Evolutionary conservation across 2,888 invertebrate genomes (phyloP), one percentile per base, ranked within the genome.

Genomic region (Myopa tessellatipennis): DNA sequence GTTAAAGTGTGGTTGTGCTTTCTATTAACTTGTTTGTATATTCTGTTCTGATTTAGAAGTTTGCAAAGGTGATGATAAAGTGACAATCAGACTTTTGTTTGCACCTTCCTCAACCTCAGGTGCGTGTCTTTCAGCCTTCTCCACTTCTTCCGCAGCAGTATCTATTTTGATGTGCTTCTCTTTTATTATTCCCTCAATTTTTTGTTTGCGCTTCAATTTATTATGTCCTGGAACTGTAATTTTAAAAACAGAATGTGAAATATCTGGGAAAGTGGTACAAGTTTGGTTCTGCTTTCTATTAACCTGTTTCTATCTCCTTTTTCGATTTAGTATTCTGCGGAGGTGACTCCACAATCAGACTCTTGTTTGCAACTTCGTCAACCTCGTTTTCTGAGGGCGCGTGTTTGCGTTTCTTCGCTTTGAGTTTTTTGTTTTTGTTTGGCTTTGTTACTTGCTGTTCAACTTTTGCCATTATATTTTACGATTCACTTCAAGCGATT

Each of bases 311-410:
- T 26, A 26, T 26, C 26, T 26, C 26, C 26, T 26, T 26, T 26
- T 26, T 26, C 26, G 26, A 26, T 26, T 26, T 26, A 26, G 45
- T 1, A 45, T 45, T 45, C 45, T 10, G 45, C 10, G 45, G 10
- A 45, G 45, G 10, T 45, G 79, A 58, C 38, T 86, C 87, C 14
- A 87, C 79, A 73, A 87, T 86, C 14, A 87, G 60, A 80, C 87
- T 87, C 82, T 87, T 87, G 79, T 77, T 81, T 50, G 87, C 86
- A 74, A 87, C 84, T 73, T 84, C 87, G 60, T 87, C 87, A 61
- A 87, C 87, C 40, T 82, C 81, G 45, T 10, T 8, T 45, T 82
- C 83, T 4, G 77, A 76, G 8, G 77, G 71, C 1, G 80, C 71
- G 70, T 85, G 85, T 69, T 87, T 86, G 5, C 83, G 78, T 77